Conservation (phyloP, 2,113 vertebrate genomes). For the Malaclemys terrapin region DNA sequence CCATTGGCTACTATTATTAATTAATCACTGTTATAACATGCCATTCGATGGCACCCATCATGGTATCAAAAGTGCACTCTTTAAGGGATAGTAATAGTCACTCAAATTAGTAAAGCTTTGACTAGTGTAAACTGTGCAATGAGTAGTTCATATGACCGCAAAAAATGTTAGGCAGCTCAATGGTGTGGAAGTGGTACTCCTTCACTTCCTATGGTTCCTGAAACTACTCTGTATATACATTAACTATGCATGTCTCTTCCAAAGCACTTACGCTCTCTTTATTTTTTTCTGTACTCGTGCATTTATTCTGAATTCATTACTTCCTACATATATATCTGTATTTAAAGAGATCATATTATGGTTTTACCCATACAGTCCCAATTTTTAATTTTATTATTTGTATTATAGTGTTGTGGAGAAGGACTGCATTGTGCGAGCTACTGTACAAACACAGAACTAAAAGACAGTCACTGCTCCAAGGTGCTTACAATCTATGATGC, state of each 20-base stretch:
- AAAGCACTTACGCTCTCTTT: slow-evolving; percentile 61
- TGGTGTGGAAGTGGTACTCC: slow-evolving; percentile 56
- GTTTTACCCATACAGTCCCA: background rate
- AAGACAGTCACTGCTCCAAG: background rate
- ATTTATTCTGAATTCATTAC: background rate
- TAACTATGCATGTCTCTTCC: slow-evolving; percentile 51
- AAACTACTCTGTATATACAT: slow-evolving; percentile 42
- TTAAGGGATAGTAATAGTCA: slow-evolving; percentile 16
- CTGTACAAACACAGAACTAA: background rate
- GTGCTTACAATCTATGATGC: background rate
- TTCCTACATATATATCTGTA: background rate
- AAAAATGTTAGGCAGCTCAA: slow-evolving; percentile 54
- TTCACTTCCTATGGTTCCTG: slow-evolving; percentile 57
- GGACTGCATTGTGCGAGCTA: background rate
- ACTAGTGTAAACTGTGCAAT: slow-evolving; percentile 49
- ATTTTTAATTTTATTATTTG: background rate
- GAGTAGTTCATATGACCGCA: slow-evolving; percentile 38
- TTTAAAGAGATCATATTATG: background rate
- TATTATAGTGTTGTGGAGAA: background rate
- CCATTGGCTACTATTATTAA: background rate
- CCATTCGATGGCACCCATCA: background rate
- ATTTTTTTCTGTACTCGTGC: slow-evolving; percentile 41
- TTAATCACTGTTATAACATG: background rate
- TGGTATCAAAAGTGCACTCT: background rate
- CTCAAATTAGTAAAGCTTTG: slow-evolving; percentile 44